These are phyloP conservation scores for Cherax destructor DNA, from an alignment of 1,140 invertebrate species.

Conservation along the genomic window DNA sequence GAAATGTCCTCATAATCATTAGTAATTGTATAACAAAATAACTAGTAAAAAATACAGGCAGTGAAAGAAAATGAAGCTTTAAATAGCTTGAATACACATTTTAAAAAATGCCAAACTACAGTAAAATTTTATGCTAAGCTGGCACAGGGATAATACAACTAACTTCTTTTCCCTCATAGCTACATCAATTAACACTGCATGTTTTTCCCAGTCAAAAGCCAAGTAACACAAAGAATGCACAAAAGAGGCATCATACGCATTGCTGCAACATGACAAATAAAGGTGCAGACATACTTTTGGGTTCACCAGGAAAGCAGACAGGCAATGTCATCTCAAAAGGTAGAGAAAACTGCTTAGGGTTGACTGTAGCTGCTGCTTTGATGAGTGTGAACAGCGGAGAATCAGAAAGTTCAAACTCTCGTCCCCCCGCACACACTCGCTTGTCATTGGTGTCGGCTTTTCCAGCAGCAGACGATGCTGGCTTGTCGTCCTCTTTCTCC, in stretches of 20 bases:
- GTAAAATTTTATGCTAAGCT: too few species aligned
- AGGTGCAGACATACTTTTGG: conserved; percentile 63
- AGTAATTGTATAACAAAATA: too few species aligned
- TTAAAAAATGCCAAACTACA: too few species aligned
- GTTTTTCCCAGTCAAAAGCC: too few species aligned
- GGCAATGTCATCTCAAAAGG: conserved; percentile 87
- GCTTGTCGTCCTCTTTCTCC: conserved; percentile 65
- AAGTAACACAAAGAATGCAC: neutral
- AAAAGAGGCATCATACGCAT: neutral
- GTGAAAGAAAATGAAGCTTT: too few species aligned
- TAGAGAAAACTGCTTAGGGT: conserved; percentile 92
- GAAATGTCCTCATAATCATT: too few species aligned
- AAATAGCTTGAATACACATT: too few species aligned
- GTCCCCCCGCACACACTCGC: conserved; percentile 51
- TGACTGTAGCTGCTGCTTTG: conserved; percentile 86
- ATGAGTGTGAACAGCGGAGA: conserved; percentile 83
- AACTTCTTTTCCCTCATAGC: neutral
- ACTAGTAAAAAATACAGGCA: too few species aligned
- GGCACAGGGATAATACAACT: too few species aligned
- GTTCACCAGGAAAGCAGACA: conserved; percentile 85
- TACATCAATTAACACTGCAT: too few species aligned
- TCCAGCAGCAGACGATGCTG: conserved; percentile 15
- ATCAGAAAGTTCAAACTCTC: conserved; percentile 66
- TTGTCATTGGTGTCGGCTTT: conserved; percentile 54
- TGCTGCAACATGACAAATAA: neutral